Evolutionary conservation across 2,113 vertebrate genomes (phyloP), one percentile per base, ranked within the genome.

Genomic region (Scophthalmus maximus): DNA sequence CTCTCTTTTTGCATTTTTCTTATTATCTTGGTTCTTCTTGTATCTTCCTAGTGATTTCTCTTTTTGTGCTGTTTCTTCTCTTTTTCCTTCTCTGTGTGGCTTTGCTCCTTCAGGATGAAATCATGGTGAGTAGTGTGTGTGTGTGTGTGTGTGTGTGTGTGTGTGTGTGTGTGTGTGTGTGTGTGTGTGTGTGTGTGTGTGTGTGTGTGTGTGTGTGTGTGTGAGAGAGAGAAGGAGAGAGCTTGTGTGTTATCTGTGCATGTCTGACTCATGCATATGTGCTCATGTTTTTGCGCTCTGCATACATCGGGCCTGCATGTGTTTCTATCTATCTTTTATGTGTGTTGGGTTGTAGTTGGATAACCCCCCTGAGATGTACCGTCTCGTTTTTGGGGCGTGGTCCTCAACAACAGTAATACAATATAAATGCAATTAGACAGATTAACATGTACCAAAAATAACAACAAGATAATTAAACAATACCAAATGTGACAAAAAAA

Each of bases 111-210:
- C 71, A 94, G 92, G 93, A 94, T 88, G 93, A 94, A 81, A 91
- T 92, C 82, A 94, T 94, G 93, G 93, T 94, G 75, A 94, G 93
- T 94, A 68, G 59, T 40, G 30, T 51, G 36, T 62, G 58, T 63
- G 49, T 47, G 68, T 51, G 56, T 44, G 62, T 38, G 38, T 49
- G 40, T 61, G 56, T 61, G 46, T 44, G 68, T 56, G 56, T 44
- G 27, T 17, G 47, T 47, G 52, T 30, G 29, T 46, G 40, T 36
- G 56, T 6, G 57, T 44, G 34, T 10, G 29, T 49, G 46, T 51
- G 47, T 62, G 32, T 58, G 49, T 56, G 34, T 17, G 20, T 25
- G 22, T 17, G 32, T 18, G 57, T 27, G 51, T 53, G 50, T 53
- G 40, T 5, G 25, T 30, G 59, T 18, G 44, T 52, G 47, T 17